Evolutionary conservation across 1,140 invertebrate genomes (phyloP), one percentile per base, ranked within the genome.

Genomic region (Dendroctonus valens): DNA sequence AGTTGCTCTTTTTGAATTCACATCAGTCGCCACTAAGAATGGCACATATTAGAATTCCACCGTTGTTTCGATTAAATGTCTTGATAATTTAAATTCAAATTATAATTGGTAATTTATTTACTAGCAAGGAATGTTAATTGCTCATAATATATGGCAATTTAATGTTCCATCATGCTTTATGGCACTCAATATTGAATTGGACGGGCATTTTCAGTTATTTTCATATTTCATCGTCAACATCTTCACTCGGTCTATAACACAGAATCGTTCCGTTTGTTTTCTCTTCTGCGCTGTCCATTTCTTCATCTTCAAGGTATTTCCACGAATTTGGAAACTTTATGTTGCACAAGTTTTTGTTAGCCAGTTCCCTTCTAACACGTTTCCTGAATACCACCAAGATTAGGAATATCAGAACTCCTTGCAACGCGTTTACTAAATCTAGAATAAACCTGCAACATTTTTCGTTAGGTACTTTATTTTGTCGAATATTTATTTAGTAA

Each of bases 341-440:
- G 64, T 79, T 76, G 53, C 74, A 81, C 4, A 77, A 75, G 49
- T 67, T 77, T 53, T 73, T 76, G 8, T 73, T 76, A 0, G 80
- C 81, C 51, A 89, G 68, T 1, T 83, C 81, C 62, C 81, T 79
- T 41, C 85, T 79, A 0, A 86, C 87, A n/a, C 84, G 79, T 68
- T 82, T 84, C 6, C 87, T 76, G 15, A 82, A 81, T 3, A 84
- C 76, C 0, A 89, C 83, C 55, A 88, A 67, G 3, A 89, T 73
- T 2, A 88, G 63, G 71, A 89, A 89, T 71, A 89, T 87, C 11
- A 88, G 77, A 6, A 88, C 68, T 0, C 88, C 88, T 83, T 89
- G 87, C 0, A 88, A 75, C 6, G 80, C 79, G 73, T 89, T 89
- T 66, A 88, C 73, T 8, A 82, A 79, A 70, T 89, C 87, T 69